Evolutionary conservation across 2,888 invertebrate species (phyloP).

Genomic region (Nasonovia ribisnigri): DNA sequence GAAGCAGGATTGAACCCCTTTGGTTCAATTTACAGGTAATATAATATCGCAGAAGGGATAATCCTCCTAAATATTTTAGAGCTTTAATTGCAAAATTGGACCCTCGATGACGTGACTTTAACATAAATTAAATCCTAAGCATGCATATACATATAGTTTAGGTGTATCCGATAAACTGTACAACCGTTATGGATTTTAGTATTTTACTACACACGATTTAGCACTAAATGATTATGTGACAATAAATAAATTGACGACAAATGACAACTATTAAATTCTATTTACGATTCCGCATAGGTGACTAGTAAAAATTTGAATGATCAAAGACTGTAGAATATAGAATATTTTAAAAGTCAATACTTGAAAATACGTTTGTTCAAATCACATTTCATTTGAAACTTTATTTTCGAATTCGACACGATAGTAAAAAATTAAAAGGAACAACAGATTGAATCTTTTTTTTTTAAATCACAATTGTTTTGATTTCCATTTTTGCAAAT

Average conservation of each 20-base stretch:
- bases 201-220: neutral
- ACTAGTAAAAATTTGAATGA: neutral
- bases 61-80: neutral
- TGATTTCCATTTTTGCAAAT: no score
- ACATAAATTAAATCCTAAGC: neutral
- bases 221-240: neutral
- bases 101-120: neutral
- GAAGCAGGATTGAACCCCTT: neutral
- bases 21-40: neutral
- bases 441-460: neutral
- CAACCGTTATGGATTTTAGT: neutral
- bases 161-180: neutral
- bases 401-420: neutral
- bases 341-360: neutral
- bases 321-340: neutral
- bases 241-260: neutral
- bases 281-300: neutral
- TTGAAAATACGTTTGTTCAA: neutral
- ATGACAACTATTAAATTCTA: neutral
- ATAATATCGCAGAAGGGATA: neutral
- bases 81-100: neutral
- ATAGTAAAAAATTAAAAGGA: neutral
- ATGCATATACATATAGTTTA: neutral
- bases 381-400: neutral
- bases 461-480: neutral